Percentiles rank a stretch among this genome's conserved stretches.
Conservation (phyloP, 2,797 vertebrate species). For the Lophius americanus region DNA sequence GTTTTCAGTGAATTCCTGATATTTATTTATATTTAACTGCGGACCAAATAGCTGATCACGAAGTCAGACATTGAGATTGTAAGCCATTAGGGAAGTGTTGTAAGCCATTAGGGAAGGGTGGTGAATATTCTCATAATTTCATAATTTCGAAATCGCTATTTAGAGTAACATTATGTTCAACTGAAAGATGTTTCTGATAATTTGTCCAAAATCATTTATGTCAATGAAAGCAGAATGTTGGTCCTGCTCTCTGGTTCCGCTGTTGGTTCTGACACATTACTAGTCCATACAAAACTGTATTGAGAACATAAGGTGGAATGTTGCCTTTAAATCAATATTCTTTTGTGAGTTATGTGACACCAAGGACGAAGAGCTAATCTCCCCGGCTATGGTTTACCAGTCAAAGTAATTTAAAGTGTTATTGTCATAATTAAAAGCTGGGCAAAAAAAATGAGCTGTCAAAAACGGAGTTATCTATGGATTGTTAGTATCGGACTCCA, state of each 20-base stretch:
- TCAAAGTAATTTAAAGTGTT: not conserved
- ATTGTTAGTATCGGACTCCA: too few relatives aligned
- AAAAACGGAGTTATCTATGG: too few relatives aligned
- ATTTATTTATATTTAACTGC: slow-evolving; percentile 1
- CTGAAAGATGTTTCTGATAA: not conserved
- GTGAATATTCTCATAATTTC: not conserved
- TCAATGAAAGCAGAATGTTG: not conserved
- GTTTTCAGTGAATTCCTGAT: slow-evolving; percentile 1
- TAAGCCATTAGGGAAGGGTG: not conserved
- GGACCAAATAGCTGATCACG: not conserved
- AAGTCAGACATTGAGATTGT: not conserved
- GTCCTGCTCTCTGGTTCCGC: not conserved
- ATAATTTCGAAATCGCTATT: not conserved
- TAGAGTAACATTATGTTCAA: not conserved
- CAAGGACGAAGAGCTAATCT: not conserved
- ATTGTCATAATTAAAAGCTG: too few relatives aligned
- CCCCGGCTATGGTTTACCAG: not conserved
- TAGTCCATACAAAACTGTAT: not conserved
- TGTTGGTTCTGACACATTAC: not conserved
- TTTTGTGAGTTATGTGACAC: not conserved
- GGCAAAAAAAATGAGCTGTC: too few relatives aligned
- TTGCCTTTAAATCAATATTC: slow-evolving; percentile 5
- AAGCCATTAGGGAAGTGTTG: not conserved
- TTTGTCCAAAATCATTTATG: not conserved
- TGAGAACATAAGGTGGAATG: not conserved